Percentiles rank a stretch among this genome's conserved stretches.
Conservation (phyloP, 2,797 vertebrate species). For the Halcyon chelicuti region DNA sequence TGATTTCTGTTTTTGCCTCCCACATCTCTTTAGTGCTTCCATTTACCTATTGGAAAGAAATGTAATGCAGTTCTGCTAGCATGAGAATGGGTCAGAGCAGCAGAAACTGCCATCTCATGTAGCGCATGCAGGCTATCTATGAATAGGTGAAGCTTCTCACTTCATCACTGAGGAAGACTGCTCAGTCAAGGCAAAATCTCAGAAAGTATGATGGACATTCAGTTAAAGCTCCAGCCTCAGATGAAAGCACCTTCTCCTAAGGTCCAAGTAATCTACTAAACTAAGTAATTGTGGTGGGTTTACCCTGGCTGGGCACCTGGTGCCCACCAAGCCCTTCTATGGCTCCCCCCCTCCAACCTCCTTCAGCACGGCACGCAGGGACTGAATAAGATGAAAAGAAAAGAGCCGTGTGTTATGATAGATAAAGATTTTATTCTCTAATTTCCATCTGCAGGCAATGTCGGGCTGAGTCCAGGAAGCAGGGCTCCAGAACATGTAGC, state of each 20-base stretch:
- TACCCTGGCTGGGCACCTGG: too few species aligned
- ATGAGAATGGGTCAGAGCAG: background rate
- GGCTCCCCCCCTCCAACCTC: too few species aligned
- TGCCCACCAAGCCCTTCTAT: too few species aligned
- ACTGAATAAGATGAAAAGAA: too few species aligned
- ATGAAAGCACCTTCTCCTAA: background rate
- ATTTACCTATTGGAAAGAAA: background rate
- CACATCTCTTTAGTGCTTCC: background rate
- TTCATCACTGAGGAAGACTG: background rate
- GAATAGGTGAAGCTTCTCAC: background rate
- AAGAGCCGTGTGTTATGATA: too few species aligned
- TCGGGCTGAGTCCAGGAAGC: too few species aligned
- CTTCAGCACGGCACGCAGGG: too few species aligned
- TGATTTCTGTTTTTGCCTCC: background rate
- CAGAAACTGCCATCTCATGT: conserved; percentile 13
- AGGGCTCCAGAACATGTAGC: too few species aligned
- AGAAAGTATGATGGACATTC: background rate
- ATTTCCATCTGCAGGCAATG: too few species aligned
- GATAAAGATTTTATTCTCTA: too few species aligned
- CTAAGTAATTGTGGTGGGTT: background rate
- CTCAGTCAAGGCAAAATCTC: background rate
- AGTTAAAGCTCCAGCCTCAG: background rate
- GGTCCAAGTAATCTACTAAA: background rate
- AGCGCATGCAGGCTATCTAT: background rate
- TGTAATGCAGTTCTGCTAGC: background rate